Evolutionary conservation across 2,888 invertebrate species (phyloP).

Genomic region (Hirtodrosophila histrioides): DNA sequence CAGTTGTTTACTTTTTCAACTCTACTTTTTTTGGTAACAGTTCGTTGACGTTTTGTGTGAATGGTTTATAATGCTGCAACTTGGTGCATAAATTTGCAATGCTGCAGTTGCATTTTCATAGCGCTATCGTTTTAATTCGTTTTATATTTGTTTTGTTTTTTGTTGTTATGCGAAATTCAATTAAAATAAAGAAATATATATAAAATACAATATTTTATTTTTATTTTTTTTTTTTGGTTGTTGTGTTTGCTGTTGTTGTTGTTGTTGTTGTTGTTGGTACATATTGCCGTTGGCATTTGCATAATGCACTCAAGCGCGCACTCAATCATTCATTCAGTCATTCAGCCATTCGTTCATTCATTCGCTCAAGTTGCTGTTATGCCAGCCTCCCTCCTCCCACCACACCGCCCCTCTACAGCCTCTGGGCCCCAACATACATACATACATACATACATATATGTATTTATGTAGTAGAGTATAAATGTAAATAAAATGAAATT

Average conservation of each 20-base stretch:
- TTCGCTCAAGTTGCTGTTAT: slow-evolving; percentile 50
- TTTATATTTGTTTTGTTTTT: slow-evolving; percentile 10
- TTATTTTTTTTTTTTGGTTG: slow-evolving; percentile 15
- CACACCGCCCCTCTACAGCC: background rate
- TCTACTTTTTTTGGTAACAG: slow-evolving; percentile 36
- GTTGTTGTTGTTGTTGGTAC: slow-evolving; percentile 21
- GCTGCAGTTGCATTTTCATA: slow-evolving; percentile 61
- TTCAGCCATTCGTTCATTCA: slow-evolving; percentile 21
- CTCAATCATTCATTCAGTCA: slow-evolving; percentile 47
- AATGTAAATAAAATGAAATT: slow-evolving; percentile 58
- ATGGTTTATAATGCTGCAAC: slow-evolving; percentile 68
- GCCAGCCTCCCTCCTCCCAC: slow-evolving; percentile 19
- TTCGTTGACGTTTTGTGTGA: slow-evolving; percentile 60
- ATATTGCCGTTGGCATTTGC: slow-evolving; percentile 43
- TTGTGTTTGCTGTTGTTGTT: slow-evolving; percentile 12
- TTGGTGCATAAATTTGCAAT: slow-evolving; percentile 49
- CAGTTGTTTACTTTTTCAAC: slow-evolving; percentile 6
- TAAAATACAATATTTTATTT: slow-evolving; percentile 10
- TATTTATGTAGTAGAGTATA: slow-evolving; percentile 4
- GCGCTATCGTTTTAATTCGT: slow-evolving; percentile 33
- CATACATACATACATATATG: too few species aligned
- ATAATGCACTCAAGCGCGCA: slow-evolving; percentile 53
- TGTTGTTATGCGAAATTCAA: slow-evolving; percentile 24
- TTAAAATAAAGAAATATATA: slow-evolving; percentile 31
- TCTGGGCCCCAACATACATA: background rate